Percentiles rank a stretch among this genome's conserved stretches.
Evolutionary conservation across 2,797 vertebrate genomes (phyloP).

Genomic region (Urocyon cinereoargenteus): DNA sequence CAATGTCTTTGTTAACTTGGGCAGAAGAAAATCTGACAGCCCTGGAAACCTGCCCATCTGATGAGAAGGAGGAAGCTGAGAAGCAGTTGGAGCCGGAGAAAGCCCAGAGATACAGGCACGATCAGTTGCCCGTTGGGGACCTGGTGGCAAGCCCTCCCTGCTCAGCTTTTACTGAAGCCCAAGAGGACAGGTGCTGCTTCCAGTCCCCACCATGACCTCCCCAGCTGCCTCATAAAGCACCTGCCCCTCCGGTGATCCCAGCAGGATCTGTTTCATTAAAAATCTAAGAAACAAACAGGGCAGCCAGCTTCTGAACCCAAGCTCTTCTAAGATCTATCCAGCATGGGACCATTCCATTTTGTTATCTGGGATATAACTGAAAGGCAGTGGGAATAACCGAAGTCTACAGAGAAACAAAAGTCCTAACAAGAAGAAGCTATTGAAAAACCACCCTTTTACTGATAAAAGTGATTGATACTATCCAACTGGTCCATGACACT

Average conservation of each 20-base stretch:
- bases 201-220: conserved; percentile 5
- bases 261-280: conserved; percentile 53
- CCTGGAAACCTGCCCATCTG: conserved; percentile 81
- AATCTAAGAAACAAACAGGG: neutral
- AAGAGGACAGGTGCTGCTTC: conserved; percentile 55
- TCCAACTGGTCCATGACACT: neutral
- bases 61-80: conserved; percentile 62
- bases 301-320: neutral
- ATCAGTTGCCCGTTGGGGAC: conserved; percentile 53
- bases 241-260: conserved; percentile 14
- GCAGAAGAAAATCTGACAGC: conserved; percentile 82
- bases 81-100: conserved; percentile 54
- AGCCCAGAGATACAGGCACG: neutral
- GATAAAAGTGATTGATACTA: neutral
- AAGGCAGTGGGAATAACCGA: neutral
- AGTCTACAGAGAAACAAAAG: conserved; percentile 16
- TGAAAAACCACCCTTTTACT: neutral
- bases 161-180: conserved; percentile 25
- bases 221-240: neutral
- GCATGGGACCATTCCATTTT: neutral
- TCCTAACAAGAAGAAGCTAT: neutral
- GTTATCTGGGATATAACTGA: neutral
- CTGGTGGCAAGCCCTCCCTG: conserved; percentile 3
- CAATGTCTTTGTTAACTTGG: conserved; percentile 82
- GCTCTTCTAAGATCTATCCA: neutral